phyloP scores from a whole-genome alignment of 2,888 invertebrate genomes.

The Augiades crinisus region DNA sequence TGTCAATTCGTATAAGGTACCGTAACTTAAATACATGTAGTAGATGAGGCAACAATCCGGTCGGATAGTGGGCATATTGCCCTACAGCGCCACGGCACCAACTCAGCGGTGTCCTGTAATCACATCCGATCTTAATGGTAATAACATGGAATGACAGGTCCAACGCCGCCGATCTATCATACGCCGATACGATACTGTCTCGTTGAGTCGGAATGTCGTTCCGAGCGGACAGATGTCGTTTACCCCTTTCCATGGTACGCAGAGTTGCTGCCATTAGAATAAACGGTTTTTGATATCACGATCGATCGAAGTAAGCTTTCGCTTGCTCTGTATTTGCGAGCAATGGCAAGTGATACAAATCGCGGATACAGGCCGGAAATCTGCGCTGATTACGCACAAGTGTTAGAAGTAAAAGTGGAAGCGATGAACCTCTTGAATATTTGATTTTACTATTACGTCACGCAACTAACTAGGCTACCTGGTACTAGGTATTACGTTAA shows the following conservation, averaged over 20 bases:
- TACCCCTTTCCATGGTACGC: constrained; percentile 12
- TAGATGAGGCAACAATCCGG: too few relatives aligned
- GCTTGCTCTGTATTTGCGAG: constrained; percentile 11
- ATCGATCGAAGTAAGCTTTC: constrained; percentile 21
- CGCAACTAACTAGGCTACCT: too few relatives aligned
- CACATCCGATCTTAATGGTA: constrained; percentile 39
- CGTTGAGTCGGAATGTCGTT: constrained; percentile 31
- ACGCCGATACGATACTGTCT: constrained; percentile 29
- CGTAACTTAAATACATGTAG: too few relatives aligned
- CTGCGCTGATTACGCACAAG: constrained; percentile 3
- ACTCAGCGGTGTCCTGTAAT: constrained; percentile 24
- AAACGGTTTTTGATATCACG: constrained; percentile 13
- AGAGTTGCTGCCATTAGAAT: constrained; percentile 2
- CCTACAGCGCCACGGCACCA: background rate
- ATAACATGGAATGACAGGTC: constrained; percentile 41
- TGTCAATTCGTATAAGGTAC: too few relatives aligned
- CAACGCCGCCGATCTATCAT: constrained; percentile 31
- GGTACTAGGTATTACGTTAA: too few relatives aligned
- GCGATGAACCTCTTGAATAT: background rate
- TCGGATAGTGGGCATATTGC: background rate
- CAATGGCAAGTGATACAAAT: constrained; percentile 11
- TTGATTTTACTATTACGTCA: background rate
- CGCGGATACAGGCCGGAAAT: constrained; percentile 12
- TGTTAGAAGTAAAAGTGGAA: constrained; percentile 21
- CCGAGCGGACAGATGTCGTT: constrained; percentile 21